Base-by-base conservation (phyloP, 37 sponge, comb jelly and placozoan species). In the Trichoplax adhaerens region DNA sequence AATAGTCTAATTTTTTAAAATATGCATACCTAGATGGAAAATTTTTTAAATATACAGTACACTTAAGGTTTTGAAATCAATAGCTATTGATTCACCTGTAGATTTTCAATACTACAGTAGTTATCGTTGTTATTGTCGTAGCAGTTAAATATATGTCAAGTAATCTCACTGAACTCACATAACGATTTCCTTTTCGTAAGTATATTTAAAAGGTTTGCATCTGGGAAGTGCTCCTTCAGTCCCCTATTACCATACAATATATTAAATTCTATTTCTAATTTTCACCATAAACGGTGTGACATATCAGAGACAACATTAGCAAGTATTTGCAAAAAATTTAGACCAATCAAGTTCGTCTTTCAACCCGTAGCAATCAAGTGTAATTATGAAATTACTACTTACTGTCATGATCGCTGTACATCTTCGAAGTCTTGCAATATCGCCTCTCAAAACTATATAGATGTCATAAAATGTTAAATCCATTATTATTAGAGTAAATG, bases 101-200 rank as follows among this genome's bases (percentile, higher is more conserved):
- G 29, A 29, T 29, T 29, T 29, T 29, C 29, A 29, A 29, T 29
- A 29, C 29, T 29, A 29, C 29, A 29, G 29, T 29, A 29, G 29
- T 29, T 29, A 29, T 29, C 29, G 29, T 29, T 29, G 29, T 29
- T 29, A 29, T 29, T 29, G 29, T 29, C 29, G 29, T 29, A 29
- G 29, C 29, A 29, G 29, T 29, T 29, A 29, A 29, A 29, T 29
- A 29, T 29, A 29, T 29, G 29, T 29, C 29, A 29, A 29, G 29
- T 29, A 29, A 29, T 29, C 29, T 29, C 29, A 29, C 29, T 29
- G 29, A 29, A 29, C 48, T 48, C 12, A 7, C 98, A 96, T 88
- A 1, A 96, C 98, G 6, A 96, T 96, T 55, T 96, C 98, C 56
- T 96, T 96, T 79, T 96, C 98, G 62, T 96, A 96, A 1, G 94